phyloP scores from a whole-genome alignment of 2,888 invertebrate species.

The Protonemura montana region DNA sequence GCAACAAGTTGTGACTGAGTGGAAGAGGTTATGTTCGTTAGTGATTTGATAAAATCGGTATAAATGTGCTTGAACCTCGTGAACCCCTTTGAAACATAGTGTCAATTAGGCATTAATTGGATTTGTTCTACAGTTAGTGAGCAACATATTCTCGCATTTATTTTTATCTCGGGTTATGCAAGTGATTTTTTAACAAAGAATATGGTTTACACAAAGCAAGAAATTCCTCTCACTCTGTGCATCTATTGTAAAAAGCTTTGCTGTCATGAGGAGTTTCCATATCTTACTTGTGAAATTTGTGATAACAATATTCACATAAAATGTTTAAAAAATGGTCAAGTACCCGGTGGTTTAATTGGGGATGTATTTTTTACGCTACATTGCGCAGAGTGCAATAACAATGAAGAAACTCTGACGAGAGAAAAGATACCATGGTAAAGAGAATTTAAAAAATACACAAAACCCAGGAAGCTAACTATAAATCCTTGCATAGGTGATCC shows the following conservation, averaged over 20 bases:
- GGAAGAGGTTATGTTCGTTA: no score
- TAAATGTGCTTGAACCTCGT: no score
- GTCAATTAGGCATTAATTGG: no score
- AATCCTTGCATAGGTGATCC: no score
- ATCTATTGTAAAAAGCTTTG: background rate
- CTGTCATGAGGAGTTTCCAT: conserved; percentile 8
- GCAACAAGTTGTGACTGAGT: no score
- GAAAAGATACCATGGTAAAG: conserved; percentile 48
- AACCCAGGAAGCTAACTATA: no score
- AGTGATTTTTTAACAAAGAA: no score
- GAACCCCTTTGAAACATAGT: no score
- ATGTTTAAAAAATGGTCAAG: conserved; percentile 42
- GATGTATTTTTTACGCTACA: conserved; percentile 48
- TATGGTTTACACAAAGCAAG: background rate
- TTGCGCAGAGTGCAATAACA: conserved; percentile 44
- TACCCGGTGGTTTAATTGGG: conserved; percentile 46
- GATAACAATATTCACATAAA: conserved; percentile 38
- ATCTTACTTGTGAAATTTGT: conserved; percentile 44
- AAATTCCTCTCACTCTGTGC: conserved; percentile 37
- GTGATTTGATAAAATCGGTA: no score
- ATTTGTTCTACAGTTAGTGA: no score
- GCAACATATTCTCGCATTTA: no score
- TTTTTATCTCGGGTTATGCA: no score
- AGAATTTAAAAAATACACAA: background rate
- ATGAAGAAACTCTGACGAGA: conserved; percentile 45